These are phyloP conservation scores for Neotoma lepida DNA, from an alignment of 2,113 vertebrate genomes.

Conservation along the genomic window DNA sequence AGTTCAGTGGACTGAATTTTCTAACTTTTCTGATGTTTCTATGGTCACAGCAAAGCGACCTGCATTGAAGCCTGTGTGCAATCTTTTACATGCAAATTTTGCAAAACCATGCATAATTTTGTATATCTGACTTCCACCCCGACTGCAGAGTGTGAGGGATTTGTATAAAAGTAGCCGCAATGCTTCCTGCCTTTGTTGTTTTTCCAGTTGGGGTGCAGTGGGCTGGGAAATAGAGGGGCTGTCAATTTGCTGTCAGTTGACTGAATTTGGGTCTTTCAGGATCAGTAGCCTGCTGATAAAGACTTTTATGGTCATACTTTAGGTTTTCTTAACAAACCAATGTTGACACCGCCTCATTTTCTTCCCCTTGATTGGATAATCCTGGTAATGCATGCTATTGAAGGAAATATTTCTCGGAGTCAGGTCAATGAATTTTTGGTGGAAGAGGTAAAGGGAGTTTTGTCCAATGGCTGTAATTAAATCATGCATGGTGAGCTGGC, in stretches of 20 bases:
- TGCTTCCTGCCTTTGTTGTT: conserved; percentile 83
- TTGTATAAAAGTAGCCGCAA: conserved; percentile 79
- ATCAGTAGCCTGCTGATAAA: conserved; percentile 14
- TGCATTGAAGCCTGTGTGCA: conserved; percentile 89
- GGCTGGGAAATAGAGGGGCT: conserved; percentile 75
- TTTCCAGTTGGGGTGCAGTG: conserved; percentile 88
- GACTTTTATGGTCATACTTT: conserved; percentile 78
- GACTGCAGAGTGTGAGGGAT: conserved; percentile 83
- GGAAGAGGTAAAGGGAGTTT: conserved; percentile 84
- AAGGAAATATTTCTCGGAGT: conserved; percentile 90
- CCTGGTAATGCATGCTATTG: conserved; percentile 89
- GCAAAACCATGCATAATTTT: conserved; percentile 92
- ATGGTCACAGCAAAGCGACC: conserved; percentile 94
- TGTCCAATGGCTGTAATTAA: conserved; percentile 94
- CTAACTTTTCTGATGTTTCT: conserved; percentile 97
- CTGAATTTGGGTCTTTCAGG: conserved; percentile 15
- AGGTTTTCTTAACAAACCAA: conserved; percentile 84
- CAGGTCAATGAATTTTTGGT: conserved; percentile 85
- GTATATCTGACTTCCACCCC: conserved; percentile 88
- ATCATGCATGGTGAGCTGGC: conserved; percentile 92
- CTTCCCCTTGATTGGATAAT: conserved; percentile 94
- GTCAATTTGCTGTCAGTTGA: neutral
- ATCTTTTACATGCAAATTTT: conserved; percentile 98
- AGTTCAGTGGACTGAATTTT: conserved; percentile 99
- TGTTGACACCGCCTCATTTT: conserved; percentile 88